Evolutionary conservation across 2,888 invertebrate species (phyloP).

Genomic region (Andrena flavipes): DNA sequence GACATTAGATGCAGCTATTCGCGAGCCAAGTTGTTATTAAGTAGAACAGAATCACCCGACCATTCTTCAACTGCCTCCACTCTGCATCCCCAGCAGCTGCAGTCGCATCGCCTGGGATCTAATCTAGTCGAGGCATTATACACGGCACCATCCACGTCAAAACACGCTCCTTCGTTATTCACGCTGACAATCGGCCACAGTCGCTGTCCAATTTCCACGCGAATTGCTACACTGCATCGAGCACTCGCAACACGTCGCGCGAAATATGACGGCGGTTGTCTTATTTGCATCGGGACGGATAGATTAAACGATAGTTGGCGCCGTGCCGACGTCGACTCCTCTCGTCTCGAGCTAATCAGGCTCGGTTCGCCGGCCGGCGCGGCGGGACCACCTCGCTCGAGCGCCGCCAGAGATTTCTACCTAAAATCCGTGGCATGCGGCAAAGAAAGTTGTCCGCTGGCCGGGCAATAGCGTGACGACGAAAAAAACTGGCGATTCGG

Average conservation of each 20-base stretch:
- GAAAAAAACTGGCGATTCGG: constrained; percentile 33
- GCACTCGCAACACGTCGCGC: constrained; percentile 7
- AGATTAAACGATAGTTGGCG: constrained; percentile 46
- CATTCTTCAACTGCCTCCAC: too few relatives aligned
- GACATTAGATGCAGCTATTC: too few relatives aligned
- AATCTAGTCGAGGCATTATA: too few relatives aligned
- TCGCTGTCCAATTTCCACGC: background rate
- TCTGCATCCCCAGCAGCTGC: too few relatives aligned
- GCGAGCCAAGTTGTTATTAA: too few relatives aligned
- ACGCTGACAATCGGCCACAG: background rate
- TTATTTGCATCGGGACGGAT: constrained; percentile 18
- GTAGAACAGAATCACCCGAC: too few relatives aligned
- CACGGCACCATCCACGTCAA: background rate
- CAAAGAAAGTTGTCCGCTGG: constrained; percentile 70
- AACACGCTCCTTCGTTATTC: background rate
- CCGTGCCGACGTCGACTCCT: constrained; percentile 46
- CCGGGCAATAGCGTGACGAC: constrained; percentile 44
- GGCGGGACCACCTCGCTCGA: constrained; percentile 70
- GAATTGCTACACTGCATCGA: background rate
- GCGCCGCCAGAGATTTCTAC: constrained; percentile 54
- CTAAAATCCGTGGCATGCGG: constrained; percentile 72
- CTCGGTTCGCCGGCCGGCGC: constrained; percentile 6
- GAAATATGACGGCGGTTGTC: constrained; percentile 5
- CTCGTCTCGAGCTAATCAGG: constrained; percentile 47
- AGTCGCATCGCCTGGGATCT: too few relatives aligned